Evolutionary conservation across 2,797 vertebrate species (phyloP), one percentile per base, ranked within the genome.

Genomic region (Galaxias olidus): DNA sequence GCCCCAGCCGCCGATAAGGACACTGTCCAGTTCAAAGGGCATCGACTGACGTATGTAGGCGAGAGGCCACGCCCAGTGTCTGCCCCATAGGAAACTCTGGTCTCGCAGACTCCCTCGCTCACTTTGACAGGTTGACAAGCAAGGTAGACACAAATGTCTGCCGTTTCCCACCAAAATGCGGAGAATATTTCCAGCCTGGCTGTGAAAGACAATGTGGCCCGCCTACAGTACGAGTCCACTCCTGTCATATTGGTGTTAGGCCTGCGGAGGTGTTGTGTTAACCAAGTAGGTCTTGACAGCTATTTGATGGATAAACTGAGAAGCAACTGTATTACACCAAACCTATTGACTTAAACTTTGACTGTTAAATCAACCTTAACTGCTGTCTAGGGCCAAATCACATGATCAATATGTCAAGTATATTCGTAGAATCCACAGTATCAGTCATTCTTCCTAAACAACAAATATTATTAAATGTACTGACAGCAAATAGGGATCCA

Each of bases 11-110:
- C n/a, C 49, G 51, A 69, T 83, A 46, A 78, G 76, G 74, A 79
- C 68, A 10, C 63, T 54, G 20, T 74, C 68, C 66, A 18, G 63
- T 64, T 59, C 80, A 78, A 65, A 85, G 89, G 87, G 91, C 86
- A 69, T 52, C 64, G 63, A 71, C 67, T 92, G 90, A 91, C 87
- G 87, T 84, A 78, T 41, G 45, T 66, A 2, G 68, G 75, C 69
- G 69, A 64, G 76, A 79, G 78, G 72, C 65, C 73, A 64, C 54
- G 63, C 71, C 60, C 47, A 54, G 75, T 68, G 69, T 48, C 76
- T 65, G 75, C 47, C 13, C 72, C 49, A 68, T 64, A 66, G 71
- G 72, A 49, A 68, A 62, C 63, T 51, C 61, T 52, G 53, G 72
- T 71, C 64, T 64, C 72, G 67, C 73, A 20, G n/a, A 57, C 55